Evolutionary conservation across 2,797 vertebrate species (phyloP).

Genomic region (Nannoperca obscura): DNA sequence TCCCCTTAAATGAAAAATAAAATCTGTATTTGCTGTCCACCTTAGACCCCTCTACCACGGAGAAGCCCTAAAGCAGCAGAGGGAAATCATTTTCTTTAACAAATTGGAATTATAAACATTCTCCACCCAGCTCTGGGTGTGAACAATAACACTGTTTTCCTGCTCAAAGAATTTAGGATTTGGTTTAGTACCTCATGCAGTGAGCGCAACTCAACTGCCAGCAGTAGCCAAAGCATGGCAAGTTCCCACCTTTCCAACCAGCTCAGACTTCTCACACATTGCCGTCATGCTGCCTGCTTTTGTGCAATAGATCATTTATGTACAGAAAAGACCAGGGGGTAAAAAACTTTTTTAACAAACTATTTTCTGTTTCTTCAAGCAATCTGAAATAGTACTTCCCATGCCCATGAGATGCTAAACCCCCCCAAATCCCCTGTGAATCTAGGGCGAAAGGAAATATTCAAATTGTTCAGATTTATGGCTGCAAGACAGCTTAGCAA

Average conservation of each 20-base stretch:
- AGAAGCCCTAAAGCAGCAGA: conserved; percentile 11
- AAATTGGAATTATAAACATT: conserved; percentile 17
- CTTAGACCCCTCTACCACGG: not conserved
- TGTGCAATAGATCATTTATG: not conserved
- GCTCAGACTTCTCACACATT: not conserved
- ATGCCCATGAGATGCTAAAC: not conserved
- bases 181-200: not conserved
- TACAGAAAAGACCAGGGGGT: not conserved
- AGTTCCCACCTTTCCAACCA: not conserved
- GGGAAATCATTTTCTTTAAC: conserved; percentile 6
- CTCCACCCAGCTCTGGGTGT: not conserved
- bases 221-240: not conserved
- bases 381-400: not conserved
- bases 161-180: conserved; percentile 3
- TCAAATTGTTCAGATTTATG: conserved; percentile 24
- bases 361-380: not conserved
- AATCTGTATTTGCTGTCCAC: not conserved
- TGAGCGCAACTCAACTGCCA: not conserved
- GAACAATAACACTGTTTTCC: not conserved
- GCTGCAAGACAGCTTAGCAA: conserved; percentile 6
- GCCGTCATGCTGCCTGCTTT: not conserved
- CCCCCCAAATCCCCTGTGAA: not conserved
- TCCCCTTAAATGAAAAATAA: not conserved
- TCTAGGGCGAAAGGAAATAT: not conserved
- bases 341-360: no score